Percentiles rank a stretch among this genome's conserved stretches.
phyloP scores from a whole-genome alignment of 2,113 vertebrate species.

The Agapornis roseicollis region DNA sequence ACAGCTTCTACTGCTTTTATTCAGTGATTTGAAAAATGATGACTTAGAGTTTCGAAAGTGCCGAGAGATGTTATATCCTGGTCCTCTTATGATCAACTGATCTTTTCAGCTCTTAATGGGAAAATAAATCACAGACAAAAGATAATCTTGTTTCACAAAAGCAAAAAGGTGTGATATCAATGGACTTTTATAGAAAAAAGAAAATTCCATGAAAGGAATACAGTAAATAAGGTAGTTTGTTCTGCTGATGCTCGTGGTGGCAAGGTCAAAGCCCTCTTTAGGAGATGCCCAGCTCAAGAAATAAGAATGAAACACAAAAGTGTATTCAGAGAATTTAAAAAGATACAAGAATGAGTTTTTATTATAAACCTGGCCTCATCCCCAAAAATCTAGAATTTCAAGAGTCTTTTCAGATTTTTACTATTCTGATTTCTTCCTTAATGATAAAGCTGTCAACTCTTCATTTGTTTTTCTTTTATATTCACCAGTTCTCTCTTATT shows the following conservation, averaged over 20 bases:
- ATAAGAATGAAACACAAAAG: constrained; percentile 14
- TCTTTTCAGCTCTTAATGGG: constrained; percentile 70
- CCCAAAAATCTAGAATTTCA: not conserved
- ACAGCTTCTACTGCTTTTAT: constrained; percentile 12
- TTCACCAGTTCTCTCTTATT: constrained; percentile 31
- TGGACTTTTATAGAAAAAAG: constrained; percentile 51
- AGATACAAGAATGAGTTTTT: not conserved
- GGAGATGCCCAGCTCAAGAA: constrained; percentile 33
- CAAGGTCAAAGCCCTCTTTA: constrained; percentile 39
- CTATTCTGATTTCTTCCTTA: constrained; percentile 26
- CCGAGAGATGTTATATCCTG: constrained; percentile 60
- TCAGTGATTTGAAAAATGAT: constrained; percentile 69
- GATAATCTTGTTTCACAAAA: constrained; percentile 71
- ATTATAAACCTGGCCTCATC: not conserved
- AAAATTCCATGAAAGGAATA: constrained; percentile 3
- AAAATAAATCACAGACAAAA: constrained; percentile 79
- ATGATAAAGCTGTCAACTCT: constrained; percentile 36
- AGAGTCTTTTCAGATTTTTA: not conserved
- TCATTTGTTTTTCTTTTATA: not conserved
- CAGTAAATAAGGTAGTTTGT: constrained; percentile 67
- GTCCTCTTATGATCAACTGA: constrained; percentile 69
- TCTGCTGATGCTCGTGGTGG: constrained; percentile 20
- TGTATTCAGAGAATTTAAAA: constrained; percentile 9
- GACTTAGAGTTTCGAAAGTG: constrained; percentile 57
- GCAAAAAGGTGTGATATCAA: constrained; percentile 69